Evolutionary conservation across 2,113 vertebrate genomes (phyloP), one percentile per base, ranked within the genome.

Genomic region (Corythoichthys intestinalis): DNA sequence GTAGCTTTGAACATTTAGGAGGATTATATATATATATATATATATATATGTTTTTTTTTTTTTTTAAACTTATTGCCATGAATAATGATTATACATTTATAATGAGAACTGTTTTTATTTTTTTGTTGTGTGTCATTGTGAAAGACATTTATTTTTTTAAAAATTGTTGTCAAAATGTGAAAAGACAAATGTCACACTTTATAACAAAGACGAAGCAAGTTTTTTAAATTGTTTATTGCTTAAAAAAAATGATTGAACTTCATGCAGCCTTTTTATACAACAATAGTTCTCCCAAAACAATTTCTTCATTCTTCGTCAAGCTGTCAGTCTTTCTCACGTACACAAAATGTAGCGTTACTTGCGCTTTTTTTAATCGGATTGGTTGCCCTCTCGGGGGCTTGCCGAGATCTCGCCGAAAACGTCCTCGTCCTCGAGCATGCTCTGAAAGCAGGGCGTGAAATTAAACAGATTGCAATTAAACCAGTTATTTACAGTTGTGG

Each of bases 351-450:
- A 58, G 56, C 34, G 56, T 58, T 37, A 58, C 34, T 58, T 58
- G 34, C 20, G 9, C 9, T 44, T 34, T 6, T 65, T 4, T 37
- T 17, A 37, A n/a, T 65, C 28, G 28, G 15, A n/a, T 10, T 1
- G 11, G 41, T 54, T 15, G 75, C 88, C 79, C 57, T 93, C 93
- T 0, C 91, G 89, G 6, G 93, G 93, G 61, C 79, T 60, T 14
- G 90, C 84, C 0, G 91, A 84, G 38, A 91, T 86, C 74, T 97
- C 94, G 56, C 69, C 92, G 69, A 96, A 96, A 83, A 97, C 92
- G 69, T 94, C 94, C 0, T 97, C 96, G n/a, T 97, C 96, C 75
- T 95, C 97, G 65, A 99, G 72, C 96, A 98, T 98, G 88, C 94
- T 96, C 97, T 99, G 79, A 20, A 50, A 89, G 90, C 61, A 79